Evolutionary conservation across 2,797 vertebrate species (phyloP).

Genomic region (Clarias platycephalus): DNA sequence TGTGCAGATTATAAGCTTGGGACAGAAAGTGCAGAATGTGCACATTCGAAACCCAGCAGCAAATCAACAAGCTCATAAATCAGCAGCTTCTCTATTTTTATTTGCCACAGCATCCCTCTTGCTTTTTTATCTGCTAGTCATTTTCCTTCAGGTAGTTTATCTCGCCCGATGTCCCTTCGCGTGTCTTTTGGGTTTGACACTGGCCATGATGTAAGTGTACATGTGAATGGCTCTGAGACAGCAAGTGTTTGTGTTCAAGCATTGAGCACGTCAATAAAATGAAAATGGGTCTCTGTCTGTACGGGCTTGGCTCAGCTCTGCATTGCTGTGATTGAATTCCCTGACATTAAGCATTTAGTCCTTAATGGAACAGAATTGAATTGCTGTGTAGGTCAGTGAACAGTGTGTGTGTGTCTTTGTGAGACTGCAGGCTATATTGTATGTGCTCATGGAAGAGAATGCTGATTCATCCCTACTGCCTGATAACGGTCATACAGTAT

Average conservation of each 20-base stretch:
- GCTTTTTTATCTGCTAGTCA: neutral
- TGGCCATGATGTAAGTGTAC: constrained; percentile 14
- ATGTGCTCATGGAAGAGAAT: constrained; percentile 6
- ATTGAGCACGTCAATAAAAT: constrained; percentile 32
- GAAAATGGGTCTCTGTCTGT: constrained; percentile 41
- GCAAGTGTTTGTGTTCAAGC: neutral
- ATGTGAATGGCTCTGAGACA: neutral
- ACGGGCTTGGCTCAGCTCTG: constrained; percentile 31
- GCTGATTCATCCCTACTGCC: neutral
- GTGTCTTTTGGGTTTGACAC: constrained; percentile 11
- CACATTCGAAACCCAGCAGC: constrained; percentile 8
- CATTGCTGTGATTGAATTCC: constrained; percentile 36
- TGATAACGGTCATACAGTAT: neutral
- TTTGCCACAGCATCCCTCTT: neutral
- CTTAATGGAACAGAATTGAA: constrained; percentile 28
- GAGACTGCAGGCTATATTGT: neutral
- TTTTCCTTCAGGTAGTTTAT: constrained; percentile 25
- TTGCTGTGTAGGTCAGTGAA: constrained; percentile 7
- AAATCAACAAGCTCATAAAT: constrained; percentile 20
- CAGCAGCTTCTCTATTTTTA: constrained; percentile 4
- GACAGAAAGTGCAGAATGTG: constrained; percentile 24
- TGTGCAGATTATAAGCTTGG: constrained; percentile 27
- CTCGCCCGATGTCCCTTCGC: neutral
- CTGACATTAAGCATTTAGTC: constrained; percentile 36
- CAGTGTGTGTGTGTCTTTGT: neutral